Conservation (phyloP, 1,140 invertebrate species). For the Scaptodrosophila lebanonensis region DNA sequence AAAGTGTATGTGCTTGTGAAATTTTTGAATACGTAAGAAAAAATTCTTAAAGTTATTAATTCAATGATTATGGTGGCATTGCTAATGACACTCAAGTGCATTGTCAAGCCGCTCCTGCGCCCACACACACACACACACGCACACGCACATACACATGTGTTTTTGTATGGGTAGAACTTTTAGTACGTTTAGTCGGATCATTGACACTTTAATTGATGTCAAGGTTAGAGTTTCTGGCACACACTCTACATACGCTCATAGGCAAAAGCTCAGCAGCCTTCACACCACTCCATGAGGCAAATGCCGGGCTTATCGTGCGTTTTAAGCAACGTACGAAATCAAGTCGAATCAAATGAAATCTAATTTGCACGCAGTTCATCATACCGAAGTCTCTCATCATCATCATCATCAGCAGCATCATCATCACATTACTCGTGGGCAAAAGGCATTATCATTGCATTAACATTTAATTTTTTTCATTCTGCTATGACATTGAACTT, state of each 20-base stretch:
- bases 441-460: not conserved
- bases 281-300: too few species aligned
- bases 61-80: constrained; percentile 67
- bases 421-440: too few species aligned
- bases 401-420: too few species aligned
- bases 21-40: constrained; percentile 5
- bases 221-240: constrained; percentile 50
- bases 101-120: constrained; percentile 15
- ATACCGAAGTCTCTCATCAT: too few species aligned
- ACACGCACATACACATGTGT: constrained; percentile 1
- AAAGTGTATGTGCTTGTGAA: too few species aligned
- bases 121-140: not conserved
- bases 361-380: too few species aligned
- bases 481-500: constrained; percentile 68
- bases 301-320: constrained; percentile 12
- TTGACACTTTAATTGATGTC: constrained; percentile 71
- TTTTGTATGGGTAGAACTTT: constrained; percentile 11
- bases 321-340: constrained; percentile 25
- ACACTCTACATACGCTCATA: too few species aligned
- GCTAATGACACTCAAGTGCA: constrained; percentile 72
- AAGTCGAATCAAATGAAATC: constrained; percentile 26
- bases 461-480: constrained; percentile 41
- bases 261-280: too few species aligned
- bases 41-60: constrained; percentile 59
- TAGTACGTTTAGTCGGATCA: constrained; percentile 25